Evolutionary conservation across 2,888 invertebrate species (phyloP).

Genomic region (Eurytoma californica): DNA sequence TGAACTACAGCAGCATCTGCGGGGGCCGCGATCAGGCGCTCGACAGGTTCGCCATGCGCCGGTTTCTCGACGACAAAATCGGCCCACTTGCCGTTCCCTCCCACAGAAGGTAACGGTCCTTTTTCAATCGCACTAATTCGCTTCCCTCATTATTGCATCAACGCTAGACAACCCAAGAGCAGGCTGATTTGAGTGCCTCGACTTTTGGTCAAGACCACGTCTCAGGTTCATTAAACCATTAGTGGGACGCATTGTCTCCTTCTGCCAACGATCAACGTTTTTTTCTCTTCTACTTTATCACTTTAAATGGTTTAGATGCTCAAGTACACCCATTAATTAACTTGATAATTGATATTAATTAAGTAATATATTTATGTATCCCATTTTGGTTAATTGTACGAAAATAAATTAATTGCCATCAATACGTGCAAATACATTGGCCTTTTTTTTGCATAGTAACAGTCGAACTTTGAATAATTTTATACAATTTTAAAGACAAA

Average conservation of each 20-base stretch:
- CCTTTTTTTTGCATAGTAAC: too few species aligned
- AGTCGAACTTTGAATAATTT: too few species aligned
- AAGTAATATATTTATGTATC: too few species aligned
- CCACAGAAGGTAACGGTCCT: slow-evolving; percentile 80
- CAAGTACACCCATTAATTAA: too few species aligned
- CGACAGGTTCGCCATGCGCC: slow-evolving; percentile 94
- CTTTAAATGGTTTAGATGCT: background rate
- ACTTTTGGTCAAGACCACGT: slow-evolving; percentile 28
- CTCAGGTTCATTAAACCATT: slow-evolving; percentile 35
- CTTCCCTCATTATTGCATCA: slow-evolving; percentile 36
- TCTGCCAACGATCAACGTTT: background rate
- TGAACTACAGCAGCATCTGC: slow-evolving; percentile 96
- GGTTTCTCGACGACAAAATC: slow-evolving; percentile 90
- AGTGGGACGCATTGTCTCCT: slow-evolving; percentile 11
- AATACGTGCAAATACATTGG: too few species aligned
- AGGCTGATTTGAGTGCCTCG: slow-evolving; percentile 40
- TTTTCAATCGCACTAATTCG: slow-evolving; percentile 37
- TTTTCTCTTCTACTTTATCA: background rate
- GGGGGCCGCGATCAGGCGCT: slow-evolving; percentile 87
- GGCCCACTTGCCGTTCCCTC: slow-evolving; percentile 84
- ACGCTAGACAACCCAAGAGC: background rate
- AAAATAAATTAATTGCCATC: too few species aligned
- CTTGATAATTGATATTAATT: background rate
- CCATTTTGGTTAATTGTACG: too few species aligned
- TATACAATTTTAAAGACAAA: too few species aligned